Percentiles rank a stretch among this genome's conserved stretches.
Conservation (phyloP, 2,888 invertebrate genomes). For the Argyresthia albistria region DNA sequence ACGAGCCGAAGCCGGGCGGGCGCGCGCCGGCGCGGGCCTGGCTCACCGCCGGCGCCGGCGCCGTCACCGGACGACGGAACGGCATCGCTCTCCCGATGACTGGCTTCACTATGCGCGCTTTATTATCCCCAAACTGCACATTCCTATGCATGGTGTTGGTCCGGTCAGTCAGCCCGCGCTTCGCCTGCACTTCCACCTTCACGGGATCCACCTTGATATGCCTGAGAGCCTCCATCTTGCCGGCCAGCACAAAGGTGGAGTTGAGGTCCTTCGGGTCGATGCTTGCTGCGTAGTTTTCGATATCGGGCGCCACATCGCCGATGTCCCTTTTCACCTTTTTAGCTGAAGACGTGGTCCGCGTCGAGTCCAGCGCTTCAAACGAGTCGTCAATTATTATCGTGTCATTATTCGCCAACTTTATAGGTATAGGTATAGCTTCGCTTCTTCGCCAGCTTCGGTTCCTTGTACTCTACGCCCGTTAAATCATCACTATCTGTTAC, state of each 20-base stretch:
- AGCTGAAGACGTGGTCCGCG: too few species aligned
- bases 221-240: conserved; percentile 34
- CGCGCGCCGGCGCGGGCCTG: conserved; percentile 8
- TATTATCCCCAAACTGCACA: conserved; percentile 35
- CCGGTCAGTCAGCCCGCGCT: conserved; percentile 41
- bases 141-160: conserved; percentile 43
- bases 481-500: too few species aligned
- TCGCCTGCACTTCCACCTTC: conserved; percentile 26
- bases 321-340: too few species aligned
- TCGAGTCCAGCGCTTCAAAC: too few species aligned
- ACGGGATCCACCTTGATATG: conserved; percentile 20
- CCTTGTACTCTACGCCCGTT: too few species aligned
- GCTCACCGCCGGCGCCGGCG: conserved; percentile 5
- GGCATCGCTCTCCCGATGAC: conserved; percentile 47
- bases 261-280: conserved; percentile 52
- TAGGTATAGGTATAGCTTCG: too few species aligned
- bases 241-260: conserved; percentile 57
- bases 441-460: too few species aligned
- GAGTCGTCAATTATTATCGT: too few species aligned
- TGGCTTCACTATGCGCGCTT: conserved; percentile 29
- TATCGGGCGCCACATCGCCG: too few species aligned
- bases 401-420: too few species aligned
- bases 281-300: too few species aligned
- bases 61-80: conserved; percentile 24
- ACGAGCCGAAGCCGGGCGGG: conserved; percentile 45